Evolutionary conservation across 2,113 vertebrate genomes (phyloP).

Genomic region (Misgurnus mizolepis): DNA sequence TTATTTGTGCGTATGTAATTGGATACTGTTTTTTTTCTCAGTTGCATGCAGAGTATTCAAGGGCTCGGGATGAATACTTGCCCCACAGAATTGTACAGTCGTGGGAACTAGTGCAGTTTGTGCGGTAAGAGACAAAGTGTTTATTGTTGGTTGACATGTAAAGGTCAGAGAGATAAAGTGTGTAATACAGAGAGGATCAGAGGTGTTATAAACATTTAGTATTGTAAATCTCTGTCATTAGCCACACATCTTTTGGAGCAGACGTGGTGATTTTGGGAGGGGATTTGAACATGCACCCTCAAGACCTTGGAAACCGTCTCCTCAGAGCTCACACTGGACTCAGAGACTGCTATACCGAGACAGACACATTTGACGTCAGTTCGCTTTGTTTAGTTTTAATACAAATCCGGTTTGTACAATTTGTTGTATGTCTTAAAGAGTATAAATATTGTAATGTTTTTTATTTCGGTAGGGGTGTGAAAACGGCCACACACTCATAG

Average conservation of each 20-base stretch:
- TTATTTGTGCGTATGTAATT: slow-evolving; percentile 15
- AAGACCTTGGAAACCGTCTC: slow-evolving; percentile 78
- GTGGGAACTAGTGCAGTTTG: slow-evolving; percentile 85
- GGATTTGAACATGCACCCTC: slow-evolving; percentile 82
- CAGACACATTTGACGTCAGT: slow-evolving; percentile 73
- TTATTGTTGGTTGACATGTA: neutral
- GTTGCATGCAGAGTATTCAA: slow-evolving; percentile 82
- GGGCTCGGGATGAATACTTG: slow-evolving; percentile 79
- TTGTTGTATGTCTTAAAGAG: neutral
- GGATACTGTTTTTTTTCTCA: slow-evolving; percentile 50
- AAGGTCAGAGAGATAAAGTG: neutral
- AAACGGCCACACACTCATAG: slow-evolving; percentile 77
- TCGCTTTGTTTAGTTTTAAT: neutral
- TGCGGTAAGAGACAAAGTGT: slow-evolving; percentile 72
- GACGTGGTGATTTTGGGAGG: slow-evolving; percentile 79
- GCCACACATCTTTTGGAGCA: slow-evolving; percentile 78
- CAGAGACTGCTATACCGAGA: slow-evolving; percentile 73
- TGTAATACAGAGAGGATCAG: neutral
- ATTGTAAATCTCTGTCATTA: slow-evolving; percentile 45
- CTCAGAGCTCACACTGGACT: slow-evolving; percentile 73
- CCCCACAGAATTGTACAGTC: slow-evolving; percentile 82
- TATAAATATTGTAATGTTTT: neutral
- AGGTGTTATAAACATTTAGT: neutral
- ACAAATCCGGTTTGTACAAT: neutral
- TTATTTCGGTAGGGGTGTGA: slow-evolving; percentile 71